These are phyloP conservation scores for Nebria brevicollis DNA, from an alignment of 2,888 invertebrate genomes.

Conservation along the genomic window DNA sequence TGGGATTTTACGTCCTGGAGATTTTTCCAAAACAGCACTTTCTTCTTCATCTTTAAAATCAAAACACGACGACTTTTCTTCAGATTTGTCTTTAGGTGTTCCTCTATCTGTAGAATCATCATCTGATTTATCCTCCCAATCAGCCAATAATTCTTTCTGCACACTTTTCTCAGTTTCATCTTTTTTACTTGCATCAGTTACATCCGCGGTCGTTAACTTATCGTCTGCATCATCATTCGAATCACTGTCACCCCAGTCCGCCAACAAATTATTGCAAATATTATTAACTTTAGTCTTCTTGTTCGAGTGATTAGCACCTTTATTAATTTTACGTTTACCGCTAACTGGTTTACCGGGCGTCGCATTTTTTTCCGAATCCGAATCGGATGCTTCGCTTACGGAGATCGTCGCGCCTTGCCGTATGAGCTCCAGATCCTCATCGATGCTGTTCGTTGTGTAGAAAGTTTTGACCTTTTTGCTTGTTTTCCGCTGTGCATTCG, in stretches of 20 bases:
- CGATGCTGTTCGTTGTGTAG: conserved; percentile 53
- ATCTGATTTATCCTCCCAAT: conserved; percentile 63
- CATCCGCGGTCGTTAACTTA: conserved; percentile 8
- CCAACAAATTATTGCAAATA: conserved; percentile 42
- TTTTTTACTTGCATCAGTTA: conserved; percentile 58
- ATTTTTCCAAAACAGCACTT: conserved; percentile 62
- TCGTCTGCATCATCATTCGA: conserved; percentile 51
- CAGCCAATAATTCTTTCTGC: conserved; percentile 36
- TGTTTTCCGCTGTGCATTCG: conserved; percentile 50
- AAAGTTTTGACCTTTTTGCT: conserved; percentile 28
- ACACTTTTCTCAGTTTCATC: conserved; percentile 45
- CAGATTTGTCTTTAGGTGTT: conserved; percentile 38
- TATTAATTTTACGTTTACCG: conserved; percentile 60
- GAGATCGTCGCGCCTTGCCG: conserved; percentile 52
- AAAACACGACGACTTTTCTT: conserved; percentile 73
- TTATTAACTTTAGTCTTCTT: conserved; percentile 41
- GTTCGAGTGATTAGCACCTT: conserved; percentile 34
- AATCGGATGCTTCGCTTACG: conserved; percentile 47
- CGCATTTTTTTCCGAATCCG: conserved; percentile 47
- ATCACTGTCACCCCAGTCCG: conserved; percentile 52
- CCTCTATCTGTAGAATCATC: conserved; percentile 41
- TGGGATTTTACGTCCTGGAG: conserved; percentile 72
- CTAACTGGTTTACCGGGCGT: conserved; percentile 55
- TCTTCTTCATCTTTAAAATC: conserved; percentile 83
- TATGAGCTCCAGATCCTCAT: conserved; percentile 54